Evolutionary conservation across 1,140 invertebrate genomes (phyloP), one percentile per base, ranked within the genome.

Genomic region (Drosophila biarmipes): DNA sequence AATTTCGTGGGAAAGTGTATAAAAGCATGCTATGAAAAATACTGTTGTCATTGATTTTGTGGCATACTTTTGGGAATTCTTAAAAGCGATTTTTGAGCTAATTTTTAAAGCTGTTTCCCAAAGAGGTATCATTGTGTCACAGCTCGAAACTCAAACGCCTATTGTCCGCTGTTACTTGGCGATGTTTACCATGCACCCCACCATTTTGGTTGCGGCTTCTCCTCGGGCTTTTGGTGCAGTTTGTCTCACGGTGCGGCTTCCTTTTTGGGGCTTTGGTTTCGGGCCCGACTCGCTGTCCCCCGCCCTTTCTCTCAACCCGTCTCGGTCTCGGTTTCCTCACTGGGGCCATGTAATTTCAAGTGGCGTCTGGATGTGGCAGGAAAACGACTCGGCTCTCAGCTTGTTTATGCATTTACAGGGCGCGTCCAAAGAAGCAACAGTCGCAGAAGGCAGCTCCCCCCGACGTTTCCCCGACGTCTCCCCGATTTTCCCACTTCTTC

Each of bases 321-420:
- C 45, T 53, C 5, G 21, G 49, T 40, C 37, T 35, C 43, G 21
- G 15, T 24, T 45, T 57, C 62, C 40, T 29, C 49, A 31, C 7
- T 19, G 34, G 51, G 67, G 43, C 35, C 66, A 31, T 76, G 73
- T 59, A 77, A 76, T 77, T 77, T 79, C 69, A 63, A 66, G 55
- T 62, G 66, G 78, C 63, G 49, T 45, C 68, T 66, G 52, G 29
- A 40, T 63, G 45, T 45, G 69, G 38, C 73, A 62, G 78, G 27
- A 37, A 46, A 34, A 58, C 45, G 73, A 73, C 62, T 79, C 45
- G 43, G 40, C 37, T 63, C 61, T 10, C 48, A 67, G 75, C 69
- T 86, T 86, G 82, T 87, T 86, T 86, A 86, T 86, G 81, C 82
- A 86, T 87, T 87, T 87, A 37, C 56, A 61, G 6, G 8, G 46